A percentile compares a stretch with the other conserved stretches of the same genome.
Conservation (phyloP, 2,888 invertebrate genomes). For the Celastrina argiolus region DNA sequence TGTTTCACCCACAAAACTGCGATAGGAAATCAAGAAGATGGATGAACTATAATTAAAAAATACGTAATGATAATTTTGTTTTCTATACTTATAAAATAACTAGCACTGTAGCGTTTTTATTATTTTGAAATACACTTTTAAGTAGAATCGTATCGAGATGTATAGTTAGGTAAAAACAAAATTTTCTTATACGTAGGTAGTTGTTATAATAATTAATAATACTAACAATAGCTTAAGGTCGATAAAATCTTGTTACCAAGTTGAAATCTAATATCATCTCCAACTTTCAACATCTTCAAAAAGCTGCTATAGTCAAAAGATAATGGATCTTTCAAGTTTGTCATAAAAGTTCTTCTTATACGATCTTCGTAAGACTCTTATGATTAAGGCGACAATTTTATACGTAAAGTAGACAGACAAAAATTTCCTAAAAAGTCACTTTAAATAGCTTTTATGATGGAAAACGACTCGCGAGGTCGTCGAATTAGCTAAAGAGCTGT, state of each 20-base stretch:
- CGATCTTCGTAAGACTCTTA: not conserved
- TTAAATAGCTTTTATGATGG: not conserved
- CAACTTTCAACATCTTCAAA: not conserved
- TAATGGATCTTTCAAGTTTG: not conserved
- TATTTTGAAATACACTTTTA: no score
- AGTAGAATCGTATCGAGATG: no score
- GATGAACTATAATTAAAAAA: not conserved
- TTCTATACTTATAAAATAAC: no score
- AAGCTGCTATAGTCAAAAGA: slow-evolving; percentile 1
- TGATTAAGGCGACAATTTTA: slow-evolving; percentile 2
- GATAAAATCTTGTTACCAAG: not conserved
- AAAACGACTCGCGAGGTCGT: not conserved
- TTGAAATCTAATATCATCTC: not conserved
- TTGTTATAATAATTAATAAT: no score
- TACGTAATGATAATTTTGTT: not conserved
- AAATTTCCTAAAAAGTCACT: not conserved
- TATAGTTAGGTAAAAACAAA: no score
- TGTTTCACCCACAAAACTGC: not conserved
- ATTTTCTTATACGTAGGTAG: not conserved
- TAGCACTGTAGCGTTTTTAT: no score
- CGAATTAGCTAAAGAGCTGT: not conserved
- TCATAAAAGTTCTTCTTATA: slow-evolving; percentile 4
- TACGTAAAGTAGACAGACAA: not conserved
- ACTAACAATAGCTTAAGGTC: not conserved
- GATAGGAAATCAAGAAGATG: not conserved